Evolutionary conservation across 2,113 vertebrate genomes (phyloP).

Genomic region (Vulpes ferrilata): DNA sequence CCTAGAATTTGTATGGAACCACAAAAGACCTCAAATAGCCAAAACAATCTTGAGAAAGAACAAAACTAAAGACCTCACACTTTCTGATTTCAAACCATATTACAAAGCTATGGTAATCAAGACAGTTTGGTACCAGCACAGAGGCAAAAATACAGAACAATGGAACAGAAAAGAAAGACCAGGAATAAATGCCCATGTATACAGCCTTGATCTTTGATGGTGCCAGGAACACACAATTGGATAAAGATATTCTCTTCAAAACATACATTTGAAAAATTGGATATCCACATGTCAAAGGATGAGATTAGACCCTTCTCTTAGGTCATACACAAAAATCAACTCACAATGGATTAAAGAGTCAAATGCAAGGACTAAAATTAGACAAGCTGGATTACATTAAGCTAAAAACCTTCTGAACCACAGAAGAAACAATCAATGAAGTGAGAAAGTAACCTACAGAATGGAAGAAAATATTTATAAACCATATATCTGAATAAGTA

Average conservation of each 20-base stretch:
- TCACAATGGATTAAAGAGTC: slow-evolving; percentile 25
- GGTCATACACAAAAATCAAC: neutral
- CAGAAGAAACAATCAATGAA: neutral
- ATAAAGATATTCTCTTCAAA: neutral
- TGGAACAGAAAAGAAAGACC: neutral
- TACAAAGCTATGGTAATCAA: neutral
- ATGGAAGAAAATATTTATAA: slow-evolving; percentile 44
- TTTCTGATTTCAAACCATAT: slow-evolving; percentile 38
- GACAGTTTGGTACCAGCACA: neutral
- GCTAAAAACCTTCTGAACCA: neutral
- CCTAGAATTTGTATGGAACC: slow-evolving; percentile 31
- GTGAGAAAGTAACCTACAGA: neutral
- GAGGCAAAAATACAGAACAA: neutral
- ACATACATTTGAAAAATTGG: neutral
- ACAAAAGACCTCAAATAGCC: neutral
- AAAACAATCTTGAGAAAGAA: neutral
- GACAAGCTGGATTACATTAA: neutral
- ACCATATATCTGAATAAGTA: neutral
- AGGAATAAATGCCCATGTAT: neutral
- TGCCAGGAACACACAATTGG: neutral
- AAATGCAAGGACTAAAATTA: slow-evolving; percentile 2
- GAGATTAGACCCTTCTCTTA: neutral
- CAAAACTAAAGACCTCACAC: neutral
- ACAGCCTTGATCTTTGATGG: neutral
- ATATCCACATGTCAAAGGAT: neutral